A percentile compares a stretch with the other conserved stretches of the same genome.
These are phyloP conservation scores for Paracentrotus lividus DNA, from an alignment of 53 echinoderm and acorn worm genomes.

Conservation along the genomic window DNA sequence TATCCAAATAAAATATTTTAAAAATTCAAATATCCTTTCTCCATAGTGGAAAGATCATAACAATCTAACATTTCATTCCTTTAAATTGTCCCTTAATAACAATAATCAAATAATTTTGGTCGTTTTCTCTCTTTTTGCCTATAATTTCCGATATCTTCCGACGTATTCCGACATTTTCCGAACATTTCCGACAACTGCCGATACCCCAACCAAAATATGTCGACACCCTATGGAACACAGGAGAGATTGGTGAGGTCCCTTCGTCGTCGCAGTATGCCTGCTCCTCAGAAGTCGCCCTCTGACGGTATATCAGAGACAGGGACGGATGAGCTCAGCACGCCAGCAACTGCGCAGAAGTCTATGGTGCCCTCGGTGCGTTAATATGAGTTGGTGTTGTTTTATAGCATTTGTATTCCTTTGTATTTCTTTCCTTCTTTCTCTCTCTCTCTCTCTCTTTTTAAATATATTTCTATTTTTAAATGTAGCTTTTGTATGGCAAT, in stretches of 20 bases:
- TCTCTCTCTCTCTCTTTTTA: too few species aligned
- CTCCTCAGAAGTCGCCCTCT: conserved; percentile 32
- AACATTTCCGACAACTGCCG: not conserved
- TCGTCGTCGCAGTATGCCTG: conserved; percentile 55
- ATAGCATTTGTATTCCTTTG: not conserved
- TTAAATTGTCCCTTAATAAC: too few species aligned
- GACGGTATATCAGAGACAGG: conserved; percentile 47
- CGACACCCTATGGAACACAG: not conserved
- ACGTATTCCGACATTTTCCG: not conserved
- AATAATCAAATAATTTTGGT: too few species aligned
- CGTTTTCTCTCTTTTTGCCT: too few species aligned
- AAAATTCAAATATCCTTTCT: too few species aligned
- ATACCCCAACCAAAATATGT: not conserved
- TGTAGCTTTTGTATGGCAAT: too few species aligned
- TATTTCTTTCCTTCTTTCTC: too few species aligned
- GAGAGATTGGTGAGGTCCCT: conserved; percentile 42
- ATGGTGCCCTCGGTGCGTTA: conserved; percentile 51
- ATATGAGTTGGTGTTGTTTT: not conserved
- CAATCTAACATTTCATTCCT: too few species aligned
- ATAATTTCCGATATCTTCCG: too few species aligned
- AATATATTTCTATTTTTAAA: too few species aligned
- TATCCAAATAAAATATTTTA: too few species aligned
- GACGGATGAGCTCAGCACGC: conserved; percentile 46
- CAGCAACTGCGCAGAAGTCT: conserved; percentile 61
- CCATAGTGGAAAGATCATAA: too few species aligned